Conservation (phyloP, 2,113 vertebrate species). For the pig (Sus scrofa) region DNA sequence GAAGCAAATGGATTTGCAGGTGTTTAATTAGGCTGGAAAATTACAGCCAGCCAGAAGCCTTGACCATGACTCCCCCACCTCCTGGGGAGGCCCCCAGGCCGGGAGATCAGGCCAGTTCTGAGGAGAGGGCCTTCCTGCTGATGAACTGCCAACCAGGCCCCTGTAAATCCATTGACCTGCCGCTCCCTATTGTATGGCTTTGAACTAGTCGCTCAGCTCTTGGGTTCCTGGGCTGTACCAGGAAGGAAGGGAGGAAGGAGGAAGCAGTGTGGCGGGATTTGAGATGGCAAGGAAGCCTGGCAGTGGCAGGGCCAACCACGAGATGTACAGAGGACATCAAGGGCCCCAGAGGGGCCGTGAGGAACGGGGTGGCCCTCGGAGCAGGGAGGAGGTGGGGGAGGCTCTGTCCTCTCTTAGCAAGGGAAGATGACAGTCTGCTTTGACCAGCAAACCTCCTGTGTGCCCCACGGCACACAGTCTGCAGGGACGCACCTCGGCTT, state of each 20-base stretch:
- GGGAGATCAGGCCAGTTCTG: conserved; percentile 22
- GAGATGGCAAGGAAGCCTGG: neutral
- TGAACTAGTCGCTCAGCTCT: neutral
- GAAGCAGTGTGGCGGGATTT: neutral
- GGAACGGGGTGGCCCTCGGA: neutral
- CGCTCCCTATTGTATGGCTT: neutral
- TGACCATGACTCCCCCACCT: conserved; percentile 48
- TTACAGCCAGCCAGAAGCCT: conserved; percentile 48
- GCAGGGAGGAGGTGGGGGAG: neutral
- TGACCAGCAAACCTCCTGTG: neutral
- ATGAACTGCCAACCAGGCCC: neutral
- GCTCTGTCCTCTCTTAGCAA: neutral
- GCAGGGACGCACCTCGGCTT: neutral
- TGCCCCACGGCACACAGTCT: accelerated
- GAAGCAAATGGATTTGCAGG: conserved; percentile 69
- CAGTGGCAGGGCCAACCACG: neutral
- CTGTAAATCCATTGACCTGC: neutral
- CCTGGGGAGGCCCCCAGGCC: neutral
- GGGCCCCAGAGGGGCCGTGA: neutral
- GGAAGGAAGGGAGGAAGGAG: neutral
- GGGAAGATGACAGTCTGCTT: neutral
- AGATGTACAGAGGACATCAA: neutral
- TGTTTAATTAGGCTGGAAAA: conserved; percentile 76
- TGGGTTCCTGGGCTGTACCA: neutral
- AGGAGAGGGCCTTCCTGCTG: neutral